A percentile compares a stretch with the other conserved stretches of the same genome.
These are phyloP conservation scores for Leptinotarsa defecta DNA, from an alignment of 1,140 invertebrate genomes.

Conservation along the genomic window DNA sequence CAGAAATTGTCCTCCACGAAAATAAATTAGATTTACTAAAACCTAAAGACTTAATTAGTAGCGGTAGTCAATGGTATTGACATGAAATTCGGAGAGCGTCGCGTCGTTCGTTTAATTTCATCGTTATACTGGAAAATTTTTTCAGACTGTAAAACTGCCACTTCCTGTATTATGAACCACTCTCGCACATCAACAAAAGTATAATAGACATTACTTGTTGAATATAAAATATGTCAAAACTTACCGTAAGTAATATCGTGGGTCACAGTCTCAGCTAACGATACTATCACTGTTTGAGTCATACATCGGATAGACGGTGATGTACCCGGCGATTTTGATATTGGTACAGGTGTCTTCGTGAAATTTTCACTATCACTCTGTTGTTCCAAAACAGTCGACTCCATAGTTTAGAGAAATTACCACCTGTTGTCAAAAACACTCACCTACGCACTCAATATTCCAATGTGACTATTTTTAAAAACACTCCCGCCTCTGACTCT, in stretches of 20 bases:
- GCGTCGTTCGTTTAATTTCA: too few species aligned
- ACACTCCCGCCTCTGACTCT: neutral
- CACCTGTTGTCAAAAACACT: constrained; percentile 26
- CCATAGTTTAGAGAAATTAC: constrained; percentile 31
- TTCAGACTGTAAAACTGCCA: too few species aligned
- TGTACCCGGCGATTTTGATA: constrained; percentile 50
- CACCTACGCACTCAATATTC: constrained; percentile 18
- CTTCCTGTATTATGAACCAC: too few species aligned
- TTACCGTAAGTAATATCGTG: constrained; percentile 65
- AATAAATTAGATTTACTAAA: too few species aligned
- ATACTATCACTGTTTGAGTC: constrained; percentile 55
- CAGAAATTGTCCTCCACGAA: too few species aligned
- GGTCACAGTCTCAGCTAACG: constrained; percentile 60
- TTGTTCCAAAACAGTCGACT: constrained; percentile 25
- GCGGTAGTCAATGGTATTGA: too few species aligned
- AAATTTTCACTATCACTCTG: constrained; percentile 47
- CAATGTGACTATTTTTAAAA: constrained; percentile 18
- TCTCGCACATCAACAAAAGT: neutral
- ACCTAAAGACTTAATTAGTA: too few species aligned
- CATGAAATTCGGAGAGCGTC: too few species aligned
- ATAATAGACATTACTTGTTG: constrained; percentile 1
- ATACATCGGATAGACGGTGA: constrained; percentile 54
- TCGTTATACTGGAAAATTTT: too few species aligned
- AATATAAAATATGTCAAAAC: constrained; percentile 34
- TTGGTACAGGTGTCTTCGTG: constrained; percentile 53